Evolutionary conservation across 2,113 vertebrate genomes (phyloP), one percentile per base, ranked within the genome.

Genomic region (Gavialis gangeticus): DNA sequence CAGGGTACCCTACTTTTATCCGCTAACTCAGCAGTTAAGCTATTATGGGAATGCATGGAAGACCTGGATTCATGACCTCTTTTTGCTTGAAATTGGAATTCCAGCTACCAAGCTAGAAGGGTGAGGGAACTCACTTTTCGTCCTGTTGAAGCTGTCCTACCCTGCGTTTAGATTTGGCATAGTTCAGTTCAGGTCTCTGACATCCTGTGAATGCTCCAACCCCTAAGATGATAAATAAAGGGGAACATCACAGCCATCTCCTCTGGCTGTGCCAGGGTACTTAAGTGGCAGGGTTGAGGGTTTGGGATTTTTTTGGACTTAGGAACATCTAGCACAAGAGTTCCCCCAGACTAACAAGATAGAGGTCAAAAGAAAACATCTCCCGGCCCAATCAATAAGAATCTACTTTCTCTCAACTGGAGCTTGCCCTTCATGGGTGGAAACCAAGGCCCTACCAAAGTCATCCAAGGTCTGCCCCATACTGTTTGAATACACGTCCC

Each of bases 31-130:
- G 92, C 69, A 93, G 92, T 95, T 55, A 96, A 22, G 95, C 89
- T 87, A 24, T 91, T 94, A 89, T 79, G 96, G 95, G 94, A 46
- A 46, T 7, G 9, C 95, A 94, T 96, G 93, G 93, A 64, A 93
- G 62, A 89, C 75, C n/a, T 66, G 63, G 75, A 1, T 82, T 96
- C 87, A 67, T 69, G 95, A 96, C 93, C 94, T 84, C 79, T 89
- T 78, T 79, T 80, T 84, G n/a, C 92, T 95, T 95, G 91, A 88
- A 22, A 92, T 46, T 46, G 46, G 91, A 60, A 95, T 79, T 69
- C 64, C 87, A 93, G 95, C 91, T 82, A 91, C 11, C 66, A 78
- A 1, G 79, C 88, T 60, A 24, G 77, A 89, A 82, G 87, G 92
- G 89, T 75, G 91, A 93, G 46, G 64, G 60, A 57, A 46, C 60